Conservation (phyloP, 2,888 invertebrate genomes). For the Heliconius cydno region DNA sequence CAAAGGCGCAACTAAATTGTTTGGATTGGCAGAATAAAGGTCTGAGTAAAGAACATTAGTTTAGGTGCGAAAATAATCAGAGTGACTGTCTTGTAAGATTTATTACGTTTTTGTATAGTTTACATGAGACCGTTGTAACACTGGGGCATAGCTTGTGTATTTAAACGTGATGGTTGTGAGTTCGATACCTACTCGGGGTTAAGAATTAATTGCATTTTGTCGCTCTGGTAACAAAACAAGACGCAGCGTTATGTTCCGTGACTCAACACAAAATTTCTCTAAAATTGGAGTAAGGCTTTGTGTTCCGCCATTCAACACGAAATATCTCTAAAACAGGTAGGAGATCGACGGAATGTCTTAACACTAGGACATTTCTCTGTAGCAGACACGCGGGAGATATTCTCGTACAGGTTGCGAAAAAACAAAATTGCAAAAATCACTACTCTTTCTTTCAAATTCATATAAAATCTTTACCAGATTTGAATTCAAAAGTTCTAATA, state of each 20-base stretch:
- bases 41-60: conserved; percentile 60
- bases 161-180: too few relatives aligned
- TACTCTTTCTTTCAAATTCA: neutral
- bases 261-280: too few relatives aligned
- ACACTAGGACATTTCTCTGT: too few relatives aligned
- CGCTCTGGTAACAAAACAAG: too few relatives aligned
- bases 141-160: too few relatives aligned
- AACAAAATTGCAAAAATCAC: neutral
- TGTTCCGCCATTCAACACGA: too few relatives aligned
- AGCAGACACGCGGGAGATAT: neutral
- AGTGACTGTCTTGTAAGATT: conserved; percentile 21
- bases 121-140: neutral
- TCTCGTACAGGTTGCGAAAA: neutral
- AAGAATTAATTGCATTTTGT: too few relatives aligned
- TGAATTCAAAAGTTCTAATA: conserved; percentile 5
- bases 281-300: too few relatives aligned
- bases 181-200: too few relatives aligned
- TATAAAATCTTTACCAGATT: conserved; percentile 2
- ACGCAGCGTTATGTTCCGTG: too few relatives aligned
- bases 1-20: conserved; percentile 63
- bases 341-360: too few relatives aligned
- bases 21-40: conserved; percentile 65
- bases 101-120: conserved; percentile 1
- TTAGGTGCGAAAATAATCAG: conserved; percentile 43
- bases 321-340: too few relatives aligned